Base-by-base conservation (phyloP, 92 coral and sea anemone genomes). In the Actinostola sp. region DNA sequence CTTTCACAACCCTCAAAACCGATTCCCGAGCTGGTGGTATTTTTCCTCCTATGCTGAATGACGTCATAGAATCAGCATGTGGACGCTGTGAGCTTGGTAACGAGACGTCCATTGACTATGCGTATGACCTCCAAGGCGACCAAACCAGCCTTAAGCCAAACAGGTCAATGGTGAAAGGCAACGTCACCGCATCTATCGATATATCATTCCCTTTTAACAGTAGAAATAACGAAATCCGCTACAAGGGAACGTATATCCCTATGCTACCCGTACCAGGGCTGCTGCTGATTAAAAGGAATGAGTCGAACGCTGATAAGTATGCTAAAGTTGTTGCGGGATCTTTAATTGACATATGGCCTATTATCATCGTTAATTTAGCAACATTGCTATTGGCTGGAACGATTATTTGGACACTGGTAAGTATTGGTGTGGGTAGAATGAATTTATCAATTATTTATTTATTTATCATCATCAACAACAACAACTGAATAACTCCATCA, bases 351-450 rank as follows among this genome's bases (percentile, higher is more conserved):
- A 70, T 69, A 24, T 88, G 93, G 93, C 93, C 93, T 5, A 34
- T 84, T 15, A 39, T 80, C 4, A 21, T 88, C 1, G 11, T 84
- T 11, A 76, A 83, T 31, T 17, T 84, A 33, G 62, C 62, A 17
- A 27, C 44, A 5, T 46, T 82, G 14, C 53, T 79, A 26, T 55
- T 84, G 43, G 93, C 93, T n/a, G 93, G 93, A 8, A 73, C 82
- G 20, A 59, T 88, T 29, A 76, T 88, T 1, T 88, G 93, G 93
- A 60, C 76, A 42, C 33, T 84, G 76, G 93, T 88, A 48, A 69
- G 89, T 68, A 66, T 30, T n/a, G n/a, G n/a, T n/a, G n/a, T n/a
- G n/a, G n/a, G n/a, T n/a, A n/a, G n/a, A n/a, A n/a, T n/a, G n/a
- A n/a, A n/a, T n/a, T n/a, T n/a, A n/a, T n/a, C n/a, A n/a, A n/a